Base-by-base conservation (phyloP, 2,113 vertebrate genomes). In the Indri indri region DNA sequence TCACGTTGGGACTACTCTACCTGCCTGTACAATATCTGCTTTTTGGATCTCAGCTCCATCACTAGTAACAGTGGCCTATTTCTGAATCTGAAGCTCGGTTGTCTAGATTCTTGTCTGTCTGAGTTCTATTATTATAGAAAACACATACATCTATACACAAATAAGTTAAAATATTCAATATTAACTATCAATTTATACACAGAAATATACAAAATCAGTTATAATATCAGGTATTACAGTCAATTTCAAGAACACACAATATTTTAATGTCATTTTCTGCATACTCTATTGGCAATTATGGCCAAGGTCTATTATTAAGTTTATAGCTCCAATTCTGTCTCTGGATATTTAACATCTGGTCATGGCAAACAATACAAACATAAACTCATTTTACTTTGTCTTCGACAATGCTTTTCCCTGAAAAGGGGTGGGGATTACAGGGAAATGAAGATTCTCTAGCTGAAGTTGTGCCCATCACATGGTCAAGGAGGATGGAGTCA, bases 41-140 rank as follows among this genome's bases (percentile, higher is more conserved):
- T 86, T 91, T 37, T 8, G 8, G 0, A 34, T 61, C 8, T 76
- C 9, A 23, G 0, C 0, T 1, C 0, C 6, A 45, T 74, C 14
- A 7, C 6, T n/a, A 14, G 14, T 59, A 74, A 65, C 6, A 81
- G 8, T 50, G 59, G 6, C 4, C 1, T 16, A 23, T 84, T 91
- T 57, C 4, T 11, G 16, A 93, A 30, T 32, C 10, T 52, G 47
- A 54, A 12, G 5, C 42, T 71, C 2, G 0, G 22, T 66, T 91
- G 10, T 27, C 20, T n/a, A 50, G 32, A 27, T n/a, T 5, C n/a
- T 66, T 40, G 3, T 63, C 23, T 74, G 30, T 88, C 47, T 87
- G 32, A 80, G 12, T 87, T 65, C 3, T 40, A 16, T 45, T 25
- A n/a, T 27, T 77, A 13, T 57, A 94, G 63, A 70, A 54, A 79